A percentile compares a stretch with the other conserved stretches of the same genome.
Conservation (phyloP, 2,797 vertebrate genomes). For the Falco columbarius region DNA sequence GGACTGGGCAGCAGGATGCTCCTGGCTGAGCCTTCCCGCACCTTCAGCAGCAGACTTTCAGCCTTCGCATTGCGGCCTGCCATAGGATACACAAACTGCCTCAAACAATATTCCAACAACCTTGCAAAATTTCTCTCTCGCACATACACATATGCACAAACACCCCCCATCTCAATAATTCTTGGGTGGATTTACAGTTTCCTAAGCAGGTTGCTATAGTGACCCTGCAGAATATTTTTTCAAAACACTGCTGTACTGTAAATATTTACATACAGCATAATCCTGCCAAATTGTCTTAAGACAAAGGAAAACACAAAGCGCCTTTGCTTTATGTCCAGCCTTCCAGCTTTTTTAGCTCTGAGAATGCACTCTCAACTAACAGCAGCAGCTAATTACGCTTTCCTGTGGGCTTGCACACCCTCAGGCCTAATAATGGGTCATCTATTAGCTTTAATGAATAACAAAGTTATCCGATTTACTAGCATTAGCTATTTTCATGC, state of each 20-base stretch:
- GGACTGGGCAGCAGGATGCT: neutral
- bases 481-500: constrained; percentile 51
- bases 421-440: constrained; percentile 57
- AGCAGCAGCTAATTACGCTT: neutral
- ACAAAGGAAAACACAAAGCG: constrained; percentile 48
- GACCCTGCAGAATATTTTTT: constrained; percentile 39
- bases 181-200: constrained; percentile 34
- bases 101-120: neutral
- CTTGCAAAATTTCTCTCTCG: neutral
- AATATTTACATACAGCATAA: constrained; percentile 64
- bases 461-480: constrained; percentile 35
- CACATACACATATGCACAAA: neutral
- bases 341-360: neutral
- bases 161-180: neutral
- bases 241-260: constrained; percentile 51
- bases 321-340: constrained; percentile 38
- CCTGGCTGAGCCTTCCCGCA: neutral
- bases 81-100: neutral
- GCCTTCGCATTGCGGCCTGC: neutral
- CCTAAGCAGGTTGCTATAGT: constrained; percentile 62
- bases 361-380: neutral
- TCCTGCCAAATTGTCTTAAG: constrained; percentile 61
- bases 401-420: neutral
- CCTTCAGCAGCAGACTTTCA: neutral
- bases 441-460: constrained; percentile 68